These are phyloP conservation scores for Scrobipalpa atriplicella DNA, from an alignment of 2,888 invertebrate species.

Conservation along the genomic window DNA sequence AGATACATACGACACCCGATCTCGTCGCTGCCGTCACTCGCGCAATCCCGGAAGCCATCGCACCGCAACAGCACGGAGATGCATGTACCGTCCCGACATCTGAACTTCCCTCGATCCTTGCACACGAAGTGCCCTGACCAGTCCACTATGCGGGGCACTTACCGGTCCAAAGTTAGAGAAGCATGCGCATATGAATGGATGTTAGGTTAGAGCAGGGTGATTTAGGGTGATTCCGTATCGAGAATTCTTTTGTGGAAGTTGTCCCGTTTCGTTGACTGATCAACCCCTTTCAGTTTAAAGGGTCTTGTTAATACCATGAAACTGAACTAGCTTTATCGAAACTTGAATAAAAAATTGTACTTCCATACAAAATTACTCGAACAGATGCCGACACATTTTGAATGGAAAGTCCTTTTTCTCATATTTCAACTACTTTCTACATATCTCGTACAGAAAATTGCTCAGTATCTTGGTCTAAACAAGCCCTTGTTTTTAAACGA, in stretches of 20 bases:
- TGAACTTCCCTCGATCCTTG: constrained; percentile 83
- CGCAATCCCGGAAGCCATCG: constrained; percentile 89
- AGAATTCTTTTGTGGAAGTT: neutral
- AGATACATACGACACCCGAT: constrained; percentile 84
- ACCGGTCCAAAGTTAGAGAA: constrained; percentile 52
- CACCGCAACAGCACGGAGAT: constrained; percentile 87
- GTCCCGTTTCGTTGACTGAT: too few relatives aligned
- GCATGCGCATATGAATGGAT: constrained; percentile 52
- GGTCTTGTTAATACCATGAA: too few relatives aligned
- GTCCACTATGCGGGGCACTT: constrained; percentile 57
- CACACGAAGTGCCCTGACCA: constrained; percentile 71
- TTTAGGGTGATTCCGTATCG: neutral
- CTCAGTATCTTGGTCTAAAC: too few relatives aligned
- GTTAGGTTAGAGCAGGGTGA: neutral
- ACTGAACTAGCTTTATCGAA: too few relatives aligned
- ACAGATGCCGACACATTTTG: too few relatives aligned
- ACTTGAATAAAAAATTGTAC: too few relatives aligned
- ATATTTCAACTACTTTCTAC: too few relatives aligned
- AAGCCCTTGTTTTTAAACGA: too few relatives aligned
- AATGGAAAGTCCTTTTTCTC: too few relatives aligned
- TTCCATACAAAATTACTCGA: too few relatives aligned
- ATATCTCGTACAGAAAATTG: too few relatives aligned
- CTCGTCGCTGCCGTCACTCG: constrained; percentile 85
- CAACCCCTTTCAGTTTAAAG: too few relatives aligned
- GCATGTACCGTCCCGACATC: constrained; percentile 89